Base-by-base conservation (phyloP, 2,113 vertebrate genomes). In the Strigops habroptila region DNA sequence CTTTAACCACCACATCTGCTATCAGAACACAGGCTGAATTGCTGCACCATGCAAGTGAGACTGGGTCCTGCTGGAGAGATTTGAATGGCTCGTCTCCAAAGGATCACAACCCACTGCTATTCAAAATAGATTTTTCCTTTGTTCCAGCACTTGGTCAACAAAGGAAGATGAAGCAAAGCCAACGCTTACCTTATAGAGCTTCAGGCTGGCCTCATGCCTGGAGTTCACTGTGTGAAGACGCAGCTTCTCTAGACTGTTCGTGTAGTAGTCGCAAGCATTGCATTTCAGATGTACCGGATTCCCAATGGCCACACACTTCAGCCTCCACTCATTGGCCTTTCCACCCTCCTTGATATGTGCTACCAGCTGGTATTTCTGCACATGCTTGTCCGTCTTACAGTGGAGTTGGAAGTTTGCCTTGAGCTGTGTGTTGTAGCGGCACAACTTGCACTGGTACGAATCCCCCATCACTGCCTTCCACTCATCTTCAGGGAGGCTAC, bases 331-430 rank as follows among this genome's bases (percentile, higher is more conserved):
- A 0, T 99, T 99, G 98, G 99, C 99, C 96, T 99, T 99, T 93
- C 99, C 99, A 0, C 99, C 99, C 97, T 99, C 99, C 97, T 99
- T 99, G 98, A 99, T 99, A 96, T 99, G 99, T 48, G 99, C 99
- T 76, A 99, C 99, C 91, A 99, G 98, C 98, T 99, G 99, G 98
- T 99, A 99, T 93, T 99, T 99, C 97, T 99, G 99, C 92, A 99
- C 98, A 0, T 99, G 99, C 97, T 99, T 99, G 98, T 99, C 99
- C 0, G 99, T 99, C 98, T 99, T 99, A 95, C 99, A 99, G 97
- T 99, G 99, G 84, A 99, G 98, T 97, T 99, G 99, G 97, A 99
- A 99, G 98, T 99, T 99, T 95, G 99, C 99, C 98, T 99, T 99
- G 89, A 99, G 99, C 97, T 99, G 99, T 0, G 99, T 99, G 97